Base-by-base conservation (phyloP, 2,888 invertebrate species). In the Caenorhabditis sp. region DNA sequence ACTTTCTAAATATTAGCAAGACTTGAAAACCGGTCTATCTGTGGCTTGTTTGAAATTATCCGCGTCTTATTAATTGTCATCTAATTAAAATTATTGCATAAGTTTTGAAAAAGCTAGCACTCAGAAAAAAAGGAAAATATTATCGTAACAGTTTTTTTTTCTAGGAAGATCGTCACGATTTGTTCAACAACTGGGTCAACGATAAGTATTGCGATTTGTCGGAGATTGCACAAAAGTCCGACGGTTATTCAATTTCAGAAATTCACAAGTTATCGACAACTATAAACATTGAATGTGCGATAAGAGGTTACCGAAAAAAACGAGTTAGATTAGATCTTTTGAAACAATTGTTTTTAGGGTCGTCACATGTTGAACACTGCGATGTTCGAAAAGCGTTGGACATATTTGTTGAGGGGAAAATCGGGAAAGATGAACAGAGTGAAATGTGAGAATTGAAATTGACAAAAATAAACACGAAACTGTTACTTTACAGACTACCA, bases 371-470 rank as follows among this genome's bases (percentile, higher is more conserved):
- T 27, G 31, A 58, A 50, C 10, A 24, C 5, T 14, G 8, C 17
- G 69, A 69, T n/a, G 62, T 75, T 21, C 64, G 64, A n/a, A 69
- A 75, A 53, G 69, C 75, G 19, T 67, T 75, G 19, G 69, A 75
- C 19, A 54, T 58, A 21, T 75, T 75, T 53, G 55, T 69, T 1
- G 65, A 55, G 6, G 68, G 67, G 0, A 75, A 70, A 62, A 67
- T 70, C 6, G 69, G 69, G 6, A 70, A 75, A 31, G 54, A 59
- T 1, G 75, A 75, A 14, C 58, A 63, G 19, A 50, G 66, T 62
- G 65, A 69, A 54, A 51, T 69, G 74, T 74, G 19, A 57, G 55
- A n/a, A 21, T 19, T 23, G 21, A 19, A 27, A 55, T 58, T 58
- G 21, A 23, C 37, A 49, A 17, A 54, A 12, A 17, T 61, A 24